Evolutionary conservation across 92 coral and sea anemone genomes (phyloP), one percentile per base, ranked within the genome.

Genomic region (Umimayanthus kanabou): DNA sequence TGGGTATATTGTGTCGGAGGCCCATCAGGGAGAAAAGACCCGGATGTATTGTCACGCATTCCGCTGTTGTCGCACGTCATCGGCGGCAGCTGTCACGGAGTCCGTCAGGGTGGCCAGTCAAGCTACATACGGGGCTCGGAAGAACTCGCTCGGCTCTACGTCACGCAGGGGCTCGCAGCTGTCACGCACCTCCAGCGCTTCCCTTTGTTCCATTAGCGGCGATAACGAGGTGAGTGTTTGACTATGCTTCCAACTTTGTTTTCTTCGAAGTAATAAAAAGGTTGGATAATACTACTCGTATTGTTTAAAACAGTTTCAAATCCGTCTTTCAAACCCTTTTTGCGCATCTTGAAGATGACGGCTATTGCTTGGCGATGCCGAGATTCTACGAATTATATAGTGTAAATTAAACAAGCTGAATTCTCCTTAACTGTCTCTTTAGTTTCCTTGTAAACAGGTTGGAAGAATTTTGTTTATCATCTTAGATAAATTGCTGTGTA

Each of bases 41-140:
- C 90, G 94, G 88, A 95, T 95, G 94, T 92, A 73, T 40, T 96
- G 99, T 91, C 98, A 96, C 95, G 99, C 93, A 77, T 96, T 95
- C 90, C 98, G 99, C n/a, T 96, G 99, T 72, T 91, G 98, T 78
- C 98, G 99, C 69, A 93, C 95, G 85, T 94, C 96, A 33, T 89
- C 90, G 49, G 94, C 98, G 9, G 96, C 94, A 65, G 93, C 95
- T 40, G 98, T 94, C 88, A 88, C 95, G 37, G 99, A 96, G 89
- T 93, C 96, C 4, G 90, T 96, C 81, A 89, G 99, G 77, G 88
- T 93, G 13, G 95, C 98, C 8, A 95, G 99, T 84, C 99, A 96
- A 80, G 95, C 94, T 47, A 93, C 94, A 29, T 96, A 93, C 57
- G 89, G 93, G 29, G 96, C 92, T n/a, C 89, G 93, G 76, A 92